phyloP scores from a whole-genome alignment of 2,797 vertebrate species.

The Sternarchorhynchus goeldii region DNA sequence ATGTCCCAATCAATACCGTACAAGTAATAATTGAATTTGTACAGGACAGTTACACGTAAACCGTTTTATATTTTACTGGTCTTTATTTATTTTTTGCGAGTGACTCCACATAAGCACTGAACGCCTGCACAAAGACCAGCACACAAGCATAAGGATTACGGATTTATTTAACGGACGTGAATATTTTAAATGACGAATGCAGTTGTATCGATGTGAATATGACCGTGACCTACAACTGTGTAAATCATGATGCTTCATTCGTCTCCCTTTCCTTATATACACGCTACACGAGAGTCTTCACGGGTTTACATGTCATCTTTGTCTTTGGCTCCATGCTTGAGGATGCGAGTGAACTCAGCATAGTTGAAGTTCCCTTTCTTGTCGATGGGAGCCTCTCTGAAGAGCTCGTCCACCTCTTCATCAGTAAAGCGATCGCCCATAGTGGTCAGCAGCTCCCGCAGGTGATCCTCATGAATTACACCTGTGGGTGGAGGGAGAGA shows the following conservation, averaged over 20 bases:
- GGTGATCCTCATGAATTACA: slow-evolving; percentile 94
- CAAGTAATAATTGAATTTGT: no score
- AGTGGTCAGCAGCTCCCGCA: slow-evolving; percentile 96
- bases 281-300: neutral
- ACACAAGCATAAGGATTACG: no score
- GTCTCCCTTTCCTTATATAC: slow-evolving; percentile 8
- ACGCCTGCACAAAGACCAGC: no score
- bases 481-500: slow-evolving; percentile 69
- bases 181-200: no score
- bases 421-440: slow-evolving; percentile 99
- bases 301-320: slow-evolving; percentile 86
- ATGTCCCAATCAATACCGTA: no score
- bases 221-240: neutral
- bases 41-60: no score
- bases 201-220: no score
- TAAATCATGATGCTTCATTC: neutral
- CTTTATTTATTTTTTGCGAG: no score
- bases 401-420: slow-evolving; percentile 97
- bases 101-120: no score
- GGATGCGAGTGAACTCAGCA: slow-evolving; percentile 97
- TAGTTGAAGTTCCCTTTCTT: slow-evolving; percentile 99
- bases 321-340: slow-evolving; percentile 97
- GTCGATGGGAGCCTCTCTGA: slow-evolving; percentile 95
- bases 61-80: no score
- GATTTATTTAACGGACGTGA: no score